Evolutionary conservation across 2,888 invertebrate species (phyloP).

Genomic region (Linnaemya vulpina): DNA sequence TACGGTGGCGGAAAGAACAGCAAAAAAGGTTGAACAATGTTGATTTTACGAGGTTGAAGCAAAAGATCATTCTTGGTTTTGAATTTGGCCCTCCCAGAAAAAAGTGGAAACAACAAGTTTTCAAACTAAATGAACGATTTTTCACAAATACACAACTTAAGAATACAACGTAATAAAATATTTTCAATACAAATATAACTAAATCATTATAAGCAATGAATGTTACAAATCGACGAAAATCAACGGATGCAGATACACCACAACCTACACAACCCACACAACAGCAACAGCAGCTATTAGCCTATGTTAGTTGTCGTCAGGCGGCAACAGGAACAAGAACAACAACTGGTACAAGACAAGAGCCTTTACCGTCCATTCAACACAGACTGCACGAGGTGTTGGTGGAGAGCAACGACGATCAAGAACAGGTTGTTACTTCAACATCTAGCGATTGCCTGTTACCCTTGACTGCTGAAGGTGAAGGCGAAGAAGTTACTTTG

Average conservation of each 20-base stretch:
- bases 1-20: background rate
- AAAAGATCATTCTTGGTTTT: slow-evolving; percentile 14
- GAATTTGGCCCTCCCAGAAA: slow-evolving; percentile 20
- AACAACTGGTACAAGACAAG: slow-evolving; percentile 50
- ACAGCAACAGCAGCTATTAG: slow-evolving; percentile 63
- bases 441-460: slow-evolving; percentile 75
- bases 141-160: background rate
- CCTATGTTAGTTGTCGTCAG: slow-evolving; percentile 65
- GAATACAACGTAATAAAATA: slow-evolving; percentile 5
- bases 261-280: slow-evolving; percentile 65
- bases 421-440: slow-evolving; percentile 78
- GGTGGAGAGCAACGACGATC: slow-evolving; percentile 72
- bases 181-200: slow-evolving; percentile 31
- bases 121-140: slow-evolving; percentile 10
- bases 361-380: slow-evolving; percentile 50
- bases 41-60: slow-evolving; percentile 28
- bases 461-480: slow-evolving; percentile 68
- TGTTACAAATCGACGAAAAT: slow-evolving; percentile 75
- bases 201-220: slow-evolving; percentile 75
- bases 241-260: slow-evolving; percentile 72
- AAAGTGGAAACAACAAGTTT: slow-evolving; percentile 1
- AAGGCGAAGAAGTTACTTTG: slow-evolving; percentile 72
- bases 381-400: slow-evolving; percentile 24
- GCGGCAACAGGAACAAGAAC: slow-evolving; percentile 61
- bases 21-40: slow-evolving; percentile 28